Evolutionary conservation across 1,140 invertebrate species (phyloP).

Genomic region (Metaphire vulgaris): DNA sequence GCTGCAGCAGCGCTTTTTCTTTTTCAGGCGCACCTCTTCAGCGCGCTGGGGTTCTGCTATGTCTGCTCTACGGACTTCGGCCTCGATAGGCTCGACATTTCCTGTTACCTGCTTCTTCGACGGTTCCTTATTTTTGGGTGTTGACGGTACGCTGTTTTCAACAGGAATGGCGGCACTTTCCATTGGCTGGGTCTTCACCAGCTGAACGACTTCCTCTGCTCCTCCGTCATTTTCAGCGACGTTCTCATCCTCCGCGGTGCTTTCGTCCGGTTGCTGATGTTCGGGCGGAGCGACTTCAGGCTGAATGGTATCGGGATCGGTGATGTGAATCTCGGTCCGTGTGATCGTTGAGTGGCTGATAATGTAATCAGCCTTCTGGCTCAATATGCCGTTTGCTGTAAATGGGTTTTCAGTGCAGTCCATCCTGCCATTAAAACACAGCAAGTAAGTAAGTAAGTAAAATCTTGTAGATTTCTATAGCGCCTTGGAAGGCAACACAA

Average conservation of each 20-base stretch:
- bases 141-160: neutral
- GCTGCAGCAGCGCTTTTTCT: conserved; percentile 19
- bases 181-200: neutral
- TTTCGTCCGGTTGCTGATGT: neutral
- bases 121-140: neutral
- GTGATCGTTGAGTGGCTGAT: conserved; percentile 61
- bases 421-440: no score
- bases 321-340: conserved; percentile 40
- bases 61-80: conserved; percentile 16
- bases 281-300: neutral
- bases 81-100: conserved; percentile 14
- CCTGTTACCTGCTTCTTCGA: neutral
- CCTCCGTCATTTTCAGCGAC: neutral
- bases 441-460: no score
- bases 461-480: no score
- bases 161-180: neutral
- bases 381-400: conserved; percentile 86
- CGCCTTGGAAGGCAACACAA: no score
- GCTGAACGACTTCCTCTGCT: neutral
- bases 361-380: conserved; percentile 89
- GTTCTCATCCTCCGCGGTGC: neutral
- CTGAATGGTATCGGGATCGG: conserved; percentile 25
- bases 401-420: conserved; percentile 81
- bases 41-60: conserved; percentile 23
- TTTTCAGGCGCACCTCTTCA: conserved; percentile 23